Percentiles rank a stretch among this genome's conserved stretches.
Conservation (phyloP, 1,140 invertebrate genomes). For the Plectrocnemia conspersa region DNA sequence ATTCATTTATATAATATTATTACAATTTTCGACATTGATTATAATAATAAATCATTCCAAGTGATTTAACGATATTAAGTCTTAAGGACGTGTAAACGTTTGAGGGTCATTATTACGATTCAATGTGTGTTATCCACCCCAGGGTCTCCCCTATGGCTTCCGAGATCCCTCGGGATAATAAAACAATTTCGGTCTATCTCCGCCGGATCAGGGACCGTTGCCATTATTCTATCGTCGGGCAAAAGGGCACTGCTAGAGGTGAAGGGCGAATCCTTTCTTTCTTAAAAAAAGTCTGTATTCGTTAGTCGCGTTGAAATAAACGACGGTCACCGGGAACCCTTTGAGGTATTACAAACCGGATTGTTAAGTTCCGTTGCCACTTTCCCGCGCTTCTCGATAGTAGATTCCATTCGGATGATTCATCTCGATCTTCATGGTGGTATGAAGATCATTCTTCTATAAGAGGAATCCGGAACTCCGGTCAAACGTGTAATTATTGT, state of each 20-base stretch:
- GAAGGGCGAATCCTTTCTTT: constrained; percentile 10
- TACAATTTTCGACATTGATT: no score
- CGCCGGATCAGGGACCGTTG: constrained; percentile 16
- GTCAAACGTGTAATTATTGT: constrained; percentile 16
- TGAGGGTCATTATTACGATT: background rate
- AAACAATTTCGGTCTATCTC: constrained; percentile 20
- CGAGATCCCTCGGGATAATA: constrained; percentile 17
- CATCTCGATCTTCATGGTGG: constrained; percentile 11
- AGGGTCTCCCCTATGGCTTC: constrained; percentile 10
- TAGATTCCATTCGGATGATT: constrained; percentile 15
- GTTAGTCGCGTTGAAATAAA: no score
- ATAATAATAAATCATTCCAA: no score
- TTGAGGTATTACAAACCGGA: constrained; percentile 10
- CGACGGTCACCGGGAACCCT: no score
- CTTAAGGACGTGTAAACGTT: no score
- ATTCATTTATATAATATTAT: no score
- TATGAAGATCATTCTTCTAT: constrained; percentile 1
- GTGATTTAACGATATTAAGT: no score
- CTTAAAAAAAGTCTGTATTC: no score
- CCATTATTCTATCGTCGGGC: constrained; percentile 12
- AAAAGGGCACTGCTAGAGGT: constrained; percentile 5
- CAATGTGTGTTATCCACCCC: no score
- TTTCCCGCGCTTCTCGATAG: background rate
- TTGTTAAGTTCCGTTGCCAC: background rate
- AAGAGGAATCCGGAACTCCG: constrained; percentile 20